A percentile compares a stretch with the other conserved stretches of the same genome.
Conservation (phyloP, 2,113 vertebrate genomes). For the Phocoena sinus region DNA sequence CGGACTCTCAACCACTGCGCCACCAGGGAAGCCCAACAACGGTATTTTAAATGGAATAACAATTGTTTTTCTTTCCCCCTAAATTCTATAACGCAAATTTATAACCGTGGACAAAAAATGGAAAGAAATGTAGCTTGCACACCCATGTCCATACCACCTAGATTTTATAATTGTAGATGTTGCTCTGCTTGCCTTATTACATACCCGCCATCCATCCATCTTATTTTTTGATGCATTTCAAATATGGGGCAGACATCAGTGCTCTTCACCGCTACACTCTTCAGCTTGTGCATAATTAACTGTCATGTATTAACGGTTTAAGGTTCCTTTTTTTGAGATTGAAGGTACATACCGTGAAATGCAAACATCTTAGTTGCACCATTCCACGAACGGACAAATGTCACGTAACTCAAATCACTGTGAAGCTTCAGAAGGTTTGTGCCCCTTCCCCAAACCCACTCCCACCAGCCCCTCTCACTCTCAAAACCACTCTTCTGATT, state of each 20-base stretch:
- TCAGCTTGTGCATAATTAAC: neutral
- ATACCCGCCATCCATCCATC: rapidly evolving
- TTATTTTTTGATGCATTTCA: neutral
- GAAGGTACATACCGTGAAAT: neutral
- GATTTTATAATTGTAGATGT: rapidly evolving
- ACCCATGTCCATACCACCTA: rapidly evolving
- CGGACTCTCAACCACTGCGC: too few relatives aligned
- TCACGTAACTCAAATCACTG: rapidly evolving
- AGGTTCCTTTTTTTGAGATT: neutral
- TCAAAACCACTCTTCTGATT: too few relatives aligned
- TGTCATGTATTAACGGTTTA: too few relatives aligned
- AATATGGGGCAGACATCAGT: rapidly evolving
- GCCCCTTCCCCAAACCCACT: neutral
- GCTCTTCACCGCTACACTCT: rapidly evolving
- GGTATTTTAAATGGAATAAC: neutral
- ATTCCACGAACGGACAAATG: neutral
- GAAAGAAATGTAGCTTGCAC: neutral
- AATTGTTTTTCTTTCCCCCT: neutral
- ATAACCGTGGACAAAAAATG: neutral
- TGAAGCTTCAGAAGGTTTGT: rapidly evolving
- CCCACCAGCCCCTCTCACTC: too few relatives aligned
- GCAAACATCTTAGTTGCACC: neutral
- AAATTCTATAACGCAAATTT: neutral
- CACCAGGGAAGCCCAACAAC: too few relatives aligned
- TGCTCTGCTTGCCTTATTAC: rapidly evolving